phyloP scores from a whole-genome alignment of 2,797 vertebrate species.

The Lates japonicus region DNA sequence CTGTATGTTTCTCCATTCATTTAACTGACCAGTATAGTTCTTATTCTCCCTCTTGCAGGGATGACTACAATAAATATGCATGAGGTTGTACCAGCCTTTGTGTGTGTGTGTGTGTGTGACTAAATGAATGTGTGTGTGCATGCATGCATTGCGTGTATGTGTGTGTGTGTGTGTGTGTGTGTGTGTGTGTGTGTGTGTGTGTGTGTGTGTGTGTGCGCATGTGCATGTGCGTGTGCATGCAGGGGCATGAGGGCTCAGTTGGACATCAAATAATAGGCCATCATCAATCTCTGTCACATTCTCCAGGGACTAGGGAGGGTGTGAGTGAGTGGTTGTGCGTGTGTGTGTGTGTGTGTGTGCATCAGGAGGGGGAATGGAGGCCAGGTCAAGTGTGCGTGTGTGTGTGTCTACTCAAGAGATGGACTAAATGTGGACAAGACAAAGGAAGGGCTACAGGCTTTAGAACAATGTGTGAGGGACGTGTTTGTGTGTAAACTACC shows the following conservation, averaged over 20 bases:
- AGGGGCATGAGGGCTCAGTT: slow-evolving; percentile 50
- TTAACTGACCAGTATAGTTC: neutral
- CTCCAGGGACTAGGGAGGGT: slow-evolving; percentile 53
- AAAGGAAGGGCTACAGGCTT: slow-evolving; percentile 50
- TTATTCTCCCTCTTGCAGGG: neutral
- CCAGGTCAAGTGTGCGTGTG: slow-evolving; percentile 21
- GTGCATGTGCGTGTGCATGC: neutral
- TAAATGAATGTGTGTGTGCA: neutral
- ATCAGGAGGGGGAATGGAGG: neutral
- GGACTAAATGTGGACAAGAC: slow-evolving; percentile 45
- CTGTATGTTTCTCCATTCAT: neutral
- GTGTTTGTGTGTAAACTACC: neutral
- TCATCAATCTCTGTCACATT: slow-evolving; percentile 83
- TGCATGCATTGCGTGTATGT: neutral
- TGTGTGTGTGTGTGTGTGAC: slow-evolving; percentile 12
- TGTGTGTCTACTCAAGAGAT: slow-evolving; percentile 25
- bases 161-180: slow-evolving; percentile 8
- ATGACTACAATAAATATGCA: slow-evolving; percentile 30
- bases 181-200: neutral
- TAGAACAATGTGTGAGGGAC: slow-evolving; percentile 17
- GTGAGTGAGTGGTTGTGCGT: slow-evolving; percentile 4
- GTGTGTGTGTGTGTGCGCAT: slow-evolving; percentile 5
- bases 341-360: slow-evolving; percentile 16
- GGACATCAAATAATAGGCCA: slow-evolving; percentile 78
- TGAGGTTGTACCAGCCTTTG: neutral